Evolutionary conservation across 1,140 invertebrate species (phyloP).

Genomic region (Marisa cornuarietis): DNA sequence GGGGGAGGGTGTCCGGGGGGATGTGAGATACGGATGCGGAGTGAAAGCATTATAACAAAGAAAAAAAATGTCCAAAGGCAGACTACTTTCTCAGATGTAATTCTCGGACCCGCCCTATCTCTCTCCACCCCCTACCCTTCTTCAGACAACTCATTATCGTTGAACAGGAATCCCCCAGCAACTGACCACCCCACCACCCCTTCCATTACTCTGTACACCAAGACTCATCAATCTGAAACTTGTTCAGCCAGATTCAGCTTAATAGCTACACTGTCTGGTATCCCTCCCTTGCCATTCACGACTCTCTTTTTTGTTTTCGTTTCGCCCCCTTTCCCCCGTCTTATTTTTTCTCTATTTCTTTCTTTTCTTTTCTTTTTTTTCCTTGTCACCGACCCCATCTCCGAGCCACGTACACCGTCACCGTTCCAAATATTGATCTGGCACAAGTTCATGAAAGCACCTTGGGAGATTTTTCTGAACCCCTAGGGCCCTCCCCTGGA

Average conservation of each 20-base stretch:
- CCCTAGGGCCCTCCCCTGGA: neutral
- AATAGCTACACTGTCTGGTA: neutral
- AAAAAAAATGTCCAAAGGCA: neutral
- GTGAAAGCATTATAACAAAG: neutral
- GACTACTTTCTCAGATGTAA: neutral
- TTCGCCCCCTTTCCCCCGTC: neutral
- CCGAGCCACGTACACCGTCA: no score
- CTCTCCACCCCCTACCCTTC: neutral
- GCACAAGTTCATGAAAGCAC: no score
- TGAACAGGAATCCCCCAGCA: no score
- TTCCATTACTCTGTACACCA: no score
- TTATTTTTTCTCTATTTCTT: slow-evolving; percentile 7
- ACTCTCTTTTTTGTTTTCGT: neutral
- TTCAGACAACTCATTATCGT: no score
- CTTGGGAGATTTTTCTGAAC: no score
- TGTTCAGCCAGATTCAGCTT: no score
- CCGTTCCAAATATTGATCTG: no score
- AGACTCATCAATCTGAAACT: no score
- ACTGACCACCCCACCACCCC: no score
- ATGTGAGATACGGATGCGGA: neutral
- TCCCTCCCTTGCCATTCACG: neutral
- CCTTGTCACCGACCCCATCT: neutral
- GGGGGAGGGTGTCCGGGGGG: neutral
- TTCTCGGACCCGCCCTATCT: neutral
- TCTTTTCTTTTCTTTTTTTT: neutral